phyloP scores from a whole-genome alignment of 2,797 vertebrate species.

The Crocidura indochinensis region DNA sequence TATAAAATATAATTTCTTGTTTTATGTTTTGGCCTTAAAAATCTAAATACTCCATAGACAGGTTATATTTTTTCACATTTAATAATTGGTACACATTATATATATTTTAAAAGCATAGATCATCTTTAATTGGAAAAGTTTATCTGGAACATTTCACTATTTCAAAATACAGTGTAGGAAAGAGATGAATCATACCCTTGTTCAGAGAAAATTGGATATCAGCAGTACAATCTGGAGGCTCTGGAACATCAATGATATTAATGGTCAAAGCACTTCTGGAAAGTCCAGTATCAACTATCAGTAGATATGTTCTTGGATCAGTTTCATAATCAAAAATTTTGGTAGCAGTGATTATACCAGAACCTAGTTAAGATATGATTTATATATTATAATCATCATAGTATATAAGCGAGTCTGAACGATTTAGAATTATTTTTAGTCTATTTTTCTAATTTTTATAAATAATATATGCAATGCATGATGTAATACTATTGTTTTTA shows the following conservation, averaged over 20 bases:
- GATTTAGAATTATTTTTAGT: neutral
- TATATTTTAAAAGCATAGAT: neutral
- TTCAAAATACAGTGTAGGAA: constrained; percentile 25
- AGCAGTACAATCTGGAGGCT: constrained; percentile 66
- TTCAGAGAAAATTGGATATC: constrained; percentile 76
- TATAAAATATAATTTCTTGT: neutral
- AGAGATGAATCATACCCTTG: constrained; percentile 38
- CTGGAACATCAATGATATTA: constrained; percentile 76
- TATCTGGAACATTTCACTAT: neutral
- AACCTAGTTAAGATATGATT: constrained; percentile 51
- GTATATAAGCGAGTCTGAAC: neutral
- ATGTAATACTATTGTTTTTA: no score
- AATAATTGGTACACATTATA: neutral
- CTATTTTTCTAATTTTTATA: no score
- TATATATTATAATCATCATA: neutral
- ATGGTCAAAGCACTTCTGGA: constrained; percentile 65
- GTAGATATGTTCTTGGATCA: constrained; percentile 37
- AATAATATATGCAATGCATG: no score
- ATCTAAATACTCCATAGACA: neutral
- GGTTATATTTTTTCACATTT: constrained; percentile 3
- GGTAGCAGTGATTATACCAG: constrained; percentile 70
- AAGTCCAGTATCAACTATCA: constrained; percentile 44
- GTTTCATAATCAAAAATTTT: constrained; percentile 82
- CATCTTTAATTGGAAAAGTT: neutral
- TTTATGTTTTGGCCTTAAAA: constrained; percentile 29